Evolutionary conservation across 1,140 invertebrate species (phyloP), one percentile per base, ranked within the genome.

Genomic region (Drosophila insularis): DNA sequence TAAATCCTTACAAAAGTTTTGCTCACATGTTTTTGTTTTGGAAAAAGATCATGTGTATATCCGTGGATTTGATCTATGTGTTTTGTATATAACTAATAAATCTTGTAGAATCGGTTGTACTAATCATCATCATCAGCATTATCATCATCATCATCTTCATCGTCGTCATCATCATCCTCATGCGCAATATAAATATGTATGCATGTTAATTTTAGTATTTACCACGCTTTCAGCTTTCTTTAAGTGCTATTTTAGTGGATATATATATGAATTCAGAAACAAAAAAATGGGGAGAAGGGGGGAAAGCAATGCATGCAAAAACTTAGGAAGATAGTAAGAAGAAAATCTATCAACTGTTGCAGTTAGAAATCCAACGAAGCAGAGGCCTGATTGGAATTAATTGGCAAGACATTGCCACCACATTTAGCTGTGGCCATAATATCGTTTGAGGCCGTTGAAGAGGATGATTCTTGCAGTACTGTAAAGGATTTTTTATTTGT

Each of bases 281-380:
- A 35, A 35, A 35, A 35, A 10, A 27, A 6, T 5, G 6, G 27
- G 4, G 27, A 1, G 27, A 1, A 0, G 4, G 27, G 32, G 8
- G 11, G 35, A 37, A 37, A 37, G 35, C 11, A 13, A 3, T 37
- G 35, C 35, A 11, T 37, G 35, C 10, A 63, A 71, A 56, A 71
- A 61, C 19, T 50, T 53, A 10, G 17, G 23, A 50, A 63, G 65
- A 54, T 71, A 65, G 13, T 37, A 60, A 62, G 43, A 17, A 7
- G 3, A 68, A 61, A 67, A 68, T 68, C 74, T 65, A 11, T 32
- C n/a, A 67, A 78, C 56, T 62, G 46, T 53, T 58, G 37, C 59
- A 72, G 84, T 77, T 82, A 90, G 70, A 91, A 91, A 89, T 91
- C 89, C 81, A 91, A 77, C 21, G 85, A 86, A 56, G 64, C 64